phyloP scores from a whole-genome alignment of 2,888 invertebrate genomes.

The Thera obeliscata region DNA sequence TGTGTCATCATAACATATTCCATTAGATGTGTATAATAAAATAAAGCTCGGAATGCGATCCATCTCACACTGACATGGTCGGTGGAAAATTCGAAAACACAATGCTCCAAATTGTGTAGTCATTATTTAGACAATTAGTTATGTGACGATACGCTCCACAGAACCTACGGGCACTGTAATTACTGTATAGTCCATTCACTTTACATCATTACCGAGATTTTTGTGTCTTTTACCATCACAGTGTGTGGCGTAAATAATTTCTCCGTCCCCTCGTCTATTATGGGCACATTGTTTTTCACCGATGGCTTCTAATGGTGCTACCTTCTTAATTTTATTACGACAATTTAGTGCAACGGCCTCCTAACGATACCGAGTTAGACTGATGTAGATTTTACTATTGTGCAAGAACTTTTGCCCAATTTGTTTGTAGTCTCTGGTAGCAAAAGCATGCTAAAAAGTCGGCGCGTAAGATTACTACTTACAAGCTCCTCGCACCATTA shows the following conservation, averaged over 20 bases:
- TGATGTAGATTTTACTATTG: slow-evolving; percentile 46
- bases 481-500: slow-evolving; percentile 64
- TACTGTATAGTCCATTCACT: slow-evolving; percentile 78
- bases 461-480: slow-evolving; percentile 66
- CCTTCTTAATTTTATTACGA: slow-evolving; percentile 70
- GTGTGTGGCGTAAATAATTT: slow-evolving; percentile 82
- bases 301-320: slow-evolving; percentile 69
- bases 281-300: slow-evolving; percentile 72
- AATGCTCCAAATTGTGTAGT: slow-evolving; percentile 47
- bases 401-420: slow-evolving; percentile 41
- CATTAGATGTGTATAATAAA: slow-evolving; percentile 64
- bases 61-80: slow-evolving; percentile 39
- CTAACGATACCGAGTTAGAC: slow-evolving; percentile 54
- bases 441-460: slow-evolving; percentile 71
- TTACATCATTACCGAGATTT: slow-evolving; percentile 77
- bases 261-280: slow-evolving; percentile 73
- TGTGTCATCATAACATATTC: slow-evolving; percentile 68
- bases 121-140: slow-evolving; percentile 67
- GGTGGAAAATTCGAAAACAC: slow-evolving; percentile 47
- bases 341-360: slow-evolving; percentile 64
- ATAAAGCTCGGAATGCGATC: slow-evolving; percentile 51
- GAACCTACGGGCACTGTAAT: slow-evolving; percentile 71
- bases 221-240: slow-evolving; percentile 74
- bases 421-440: slow-evolving; percentile 57
- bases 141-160: slow-evolving; percentile 76